phyloP scores from a whole-genome alignment of 2,113 vertebrate species.

The Anarhynchus alexandrinus region DNA sequence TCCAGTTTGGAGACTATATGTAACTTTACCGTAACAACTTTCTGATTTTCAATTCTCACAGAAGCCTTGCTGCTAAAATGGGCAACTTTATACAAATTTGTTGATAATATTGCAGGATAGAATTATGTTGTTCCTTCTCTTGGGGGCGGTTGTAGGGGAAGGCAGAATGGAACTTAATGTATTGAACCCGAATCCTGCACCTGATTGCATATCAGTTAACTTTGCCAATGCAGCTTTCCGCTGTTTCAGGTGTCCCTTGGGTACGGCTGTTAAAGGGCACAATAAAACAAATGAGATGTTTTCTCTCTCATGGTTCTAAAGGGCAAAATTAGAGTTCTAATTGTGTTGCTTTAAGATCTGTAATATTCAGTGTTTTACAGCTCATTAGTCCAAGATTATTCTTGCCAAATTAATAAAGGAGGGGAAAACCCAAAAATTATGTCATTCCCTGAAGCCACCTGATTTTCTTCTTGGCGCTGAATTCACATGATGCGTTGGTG shows the following conservation, averaged over 20 bases:
- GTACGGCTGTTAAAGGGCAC: not conserved
- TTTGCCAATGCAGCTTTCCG: not conserved
- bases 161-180: not conserved
- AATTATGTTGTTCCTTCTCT: not conserved
- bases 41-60: not conserved
- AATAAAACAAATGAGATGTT: constrained; percentile 3
- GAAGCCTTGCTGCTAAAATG: not conserved
- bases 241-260: not conserved
- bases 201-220: not conserved
- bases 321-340: not conserved
- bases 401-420: not conserved
- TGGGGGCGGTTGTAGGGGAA: not conserved
- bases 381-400: not conserved
- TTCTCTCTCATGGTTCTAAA: not conserved
- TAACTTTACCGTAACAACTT: not conserved
- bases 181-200: not conserved
- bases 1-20: not conserved
- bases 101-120: not conserved
- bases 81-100: not conserved
- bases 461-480: not conserved
- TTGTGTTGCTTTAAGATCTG: not conserved
- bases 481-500: not conserved
- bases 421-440: not conserved
- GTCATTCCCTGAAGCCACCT: not conserved
- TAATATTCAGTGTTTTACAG: not conserved